Percentiles rank a stretch among this genome's conserved stretches.
Conservation (phyloP, 2,888 invertebrate genomes). For the Malachius bipustulatus region DNA sequence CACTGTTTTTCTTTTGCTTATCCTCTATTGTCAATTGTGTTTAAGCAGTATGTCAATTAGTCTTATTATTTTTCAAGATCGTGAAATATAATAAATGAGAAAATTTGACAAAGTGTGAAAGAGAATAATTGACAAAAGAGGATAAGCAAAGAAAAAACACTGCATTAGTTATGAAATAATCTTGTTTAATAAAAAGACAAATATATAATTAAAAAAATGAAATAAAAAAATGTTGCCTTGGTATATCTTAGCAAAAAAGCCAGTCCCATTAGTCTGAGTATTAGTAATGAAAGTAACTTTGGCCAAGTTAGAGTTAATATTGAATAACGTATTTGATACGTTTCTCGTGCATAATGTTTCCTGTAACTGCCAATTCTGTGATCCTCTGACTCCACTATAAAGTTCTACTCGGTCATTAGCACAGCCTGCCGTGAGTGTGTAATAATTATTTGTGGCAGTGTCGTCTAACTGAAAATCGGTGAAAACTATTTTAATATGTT, state of each 20-base stretch:
- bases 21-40: too few species aligned
- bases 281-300: constrained; percentile 60
- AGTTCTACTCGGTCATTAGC: constrained; percentile 8
- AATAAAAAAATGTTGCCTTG: too few species aligned
- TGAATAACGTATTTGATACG: constrained; percentile 23
- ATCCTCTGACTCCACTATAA: constrained; percentile 18
- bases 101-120: too few species aligned
- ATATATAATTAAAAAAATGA: too few species aligned
- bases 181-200: too few species aligned
- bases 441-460: constrained; percentile 3
- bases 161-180: too few species aligned
- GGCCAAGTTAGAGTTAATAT: constrained; percentile 42
- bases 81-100: too few species aligned
- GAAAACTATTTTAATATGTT: constrained; percentile 50
- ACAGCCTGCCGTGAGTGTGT: constrained; percentile 5
- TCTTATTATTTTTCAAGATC: too few species aligned
- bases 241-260: constrained; percentile 50
- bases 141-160: too few species aligned
- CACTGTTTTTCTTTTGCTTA: too few species aligned
- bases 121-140: too few species aligned
- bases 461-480: constrained; percentile 48
- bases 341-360: constrained; percentile 44
- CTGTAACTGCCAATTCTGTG: constrained; percentile 43
- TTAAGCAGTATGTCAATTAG: too few species aligned
- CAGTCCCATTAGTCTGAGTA: constrained; percentile 45